A percentile compares a stretch with the other conserved stretches of the same genome.
Conservation (phyloP, 2,888 invertebrate genomes). For the Calliphora vomitoria region DNA sequence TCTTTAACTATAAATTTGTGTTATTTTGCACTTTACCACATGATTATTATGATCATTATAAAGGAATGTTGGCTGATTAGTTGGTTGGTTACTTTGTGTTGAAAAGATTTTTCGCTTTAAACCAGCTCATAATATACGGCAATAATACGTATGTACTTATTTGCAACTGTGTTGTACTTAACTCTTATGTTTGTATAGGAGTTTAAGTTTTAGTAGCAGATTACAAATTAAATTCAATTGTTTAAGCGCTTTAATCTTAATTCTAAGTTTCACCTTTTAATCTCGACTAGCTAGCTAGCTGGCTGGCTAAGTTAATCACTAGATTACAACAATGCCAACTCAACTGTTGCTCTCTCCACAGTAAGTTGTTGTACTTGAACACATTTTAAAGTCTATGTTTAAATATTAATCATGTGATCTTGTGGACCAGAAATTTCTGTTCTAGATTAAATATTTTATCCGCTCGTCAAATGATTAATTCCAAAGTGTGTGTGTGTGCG, state of each 20-base stretch:
- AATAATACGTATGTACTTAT: background rate
- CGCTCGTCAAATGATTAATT: conserved; percentile 32
- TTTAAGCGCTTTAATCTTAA: conserved; percentile 51
- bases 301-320: conserved; percentile 18
- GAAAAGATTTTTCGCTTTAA: conserved; percentile 44
- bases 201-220: conserved; percentile 34
- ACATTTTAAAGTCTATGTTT: conserved; percentile 15
- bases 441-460: conserved; percentile 54
- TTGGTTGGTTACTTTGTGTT: conserved; percentile 17
- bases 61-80: conserved; percentile 59
- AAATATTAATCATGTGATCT: conserved; percentile 37
- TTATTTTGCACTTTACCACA: conserved; percentile 61
- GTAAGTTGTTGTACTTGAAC: conserved; percentile 13
- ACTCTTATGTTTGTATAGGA: conserved; percentile 16
- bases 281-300: background rate
- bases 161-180: conserved; percentile 6
- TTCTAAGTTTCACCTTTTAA: conserved; percentile 53
- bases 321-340: conserved; percentile 19
- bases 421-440: conserved; percentile 28
- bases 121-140: conserved; percentile 26
- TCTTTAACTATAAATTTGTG: background rate
- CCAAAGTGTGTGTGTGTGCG: background rate
- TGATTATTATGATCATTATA: conserved; percentile 64
- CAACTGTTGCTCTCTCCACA: background rate
- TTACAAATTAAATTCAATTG: conserved; percentile 54